Conservation (phyloP, 64 coral and sea anemone genomes). For the Platygyra sinensis region DNA sequence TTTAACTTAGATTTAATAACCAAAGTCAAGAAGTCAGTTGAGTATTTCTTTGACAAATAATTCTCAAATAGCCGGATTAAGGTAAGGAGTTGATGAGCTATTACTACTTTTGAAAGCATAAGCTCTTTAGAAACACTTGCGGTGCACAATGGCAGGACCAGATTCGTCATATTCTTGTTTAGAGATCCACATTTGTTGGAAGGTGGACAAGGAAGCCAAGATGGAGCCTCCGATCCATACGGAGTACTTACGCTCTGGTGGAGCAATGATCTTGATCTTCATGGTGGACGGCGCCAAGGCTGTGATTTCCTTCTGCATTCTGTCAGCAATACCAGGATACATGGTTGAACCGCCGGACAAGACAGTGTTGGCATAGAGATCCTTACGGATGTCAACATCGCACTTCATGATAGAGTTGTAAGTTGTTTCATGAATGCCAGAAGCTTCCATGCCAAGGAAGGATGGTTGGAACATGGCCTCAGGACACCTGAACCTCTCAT, state of each 20-base stretch:
- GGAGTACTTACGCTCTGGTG: constrained; percentile 91
- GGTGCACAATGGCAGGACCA: constrained; percentile 87
- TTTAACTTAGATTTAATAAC: not conserved
- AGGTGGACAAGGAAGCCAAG: constrained; percentile 81
- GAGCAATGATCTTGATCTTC: constrained; percentile 92
- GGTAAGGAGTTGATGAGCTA: not conserved
- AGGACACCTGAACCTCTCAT: constrained; percentile 80
- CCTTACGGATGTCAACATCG: constrained; percentile 89
- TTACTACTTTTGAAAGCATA: not conserved
- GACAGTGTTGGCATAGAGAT: constrained; percentile 82
- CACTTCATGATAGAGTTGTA: constrained; percentile 96
- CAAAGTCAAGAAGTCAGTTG: not conserved
- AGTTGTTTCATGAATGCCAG: constrained; percentile 84
- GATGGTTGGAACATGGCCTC: constrained; percentile 83
- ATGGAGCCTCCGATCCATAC: constrained; percentile 91
- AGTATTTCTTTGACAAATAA: not conserved
- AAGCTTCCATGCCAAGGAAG: constrained; percentile 74
- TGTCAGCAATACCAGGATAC: constrained; percentile 84
- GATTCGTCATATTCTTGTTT: constrained; percentile 92
- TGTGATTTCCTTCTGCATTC: constrained; percentile 88
- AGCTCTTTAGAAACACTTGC: constrained; percentile 73
- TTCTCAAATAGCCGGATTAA: not conserved
- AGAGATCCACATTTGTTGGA: constrained; percentile 94
- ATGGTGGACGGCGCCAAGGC: constrained; percentile 83
- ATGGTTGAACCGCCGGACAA: constrained; percentile 82